Conservation (phyloP, 2,113 vertebrate genomes). For the Eublepharis macularius region DNA sequence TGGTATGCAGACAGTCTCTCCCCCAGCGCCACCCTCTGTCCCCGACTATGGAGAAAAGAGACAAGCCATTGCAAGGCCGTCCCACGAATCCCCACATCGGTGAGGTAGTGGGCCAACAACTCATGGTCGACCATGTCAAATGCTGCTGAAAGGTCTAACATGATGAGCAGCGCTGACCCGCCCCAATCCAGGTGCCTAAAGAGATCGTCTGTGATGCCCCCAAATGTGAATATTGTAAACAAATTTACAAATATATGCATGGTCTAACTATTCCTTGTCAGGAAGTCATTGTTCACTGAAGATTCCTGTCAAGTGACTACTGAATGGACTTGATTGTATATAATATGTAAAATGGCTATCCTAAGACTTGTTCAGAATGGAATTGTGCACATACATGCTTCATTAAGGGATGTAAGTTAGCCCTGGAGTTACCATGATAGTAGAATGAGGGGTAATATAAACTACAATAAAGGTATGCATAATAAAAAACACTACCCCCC, state of each 20-base stretch:
- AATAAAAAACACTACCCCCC: conserved; percentile 19
- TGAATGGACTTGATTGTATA: background rate
- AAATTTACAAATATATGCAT: background rate
- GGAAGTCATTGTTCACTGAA: background rate
- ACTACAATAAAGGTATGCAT: background rate
- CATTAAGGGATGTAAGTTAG: background rate
- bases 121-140: too few species aligned
- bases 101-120: too few species aligned
- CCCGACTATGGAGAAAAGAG: too few species aligned
- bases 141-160: too few species aligned
- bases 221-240: background rate
- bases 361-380: background rate
- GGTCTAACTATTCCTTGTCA: background rate
- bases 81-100: too few species aligned
- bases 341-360: background rate
- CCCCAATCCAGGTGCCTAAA: too few species aligned
- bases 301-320: background rate
- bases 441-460: background rate
- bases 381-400: background rate
- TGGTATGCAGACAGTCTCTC: too few species aligned
- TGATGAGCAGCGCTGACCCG: too few species aligned
- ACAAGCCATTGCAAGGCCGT: too few species aligned
- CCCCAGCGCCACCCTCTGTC: too few species aligned
- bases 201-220: too few species aligned
- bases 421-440: background rate